These are phyloP conservation scores for Hypsopygia costalis DNA, from an alignment of 2,888 invertebrate species.

Conservation along the genomic window DNA sequence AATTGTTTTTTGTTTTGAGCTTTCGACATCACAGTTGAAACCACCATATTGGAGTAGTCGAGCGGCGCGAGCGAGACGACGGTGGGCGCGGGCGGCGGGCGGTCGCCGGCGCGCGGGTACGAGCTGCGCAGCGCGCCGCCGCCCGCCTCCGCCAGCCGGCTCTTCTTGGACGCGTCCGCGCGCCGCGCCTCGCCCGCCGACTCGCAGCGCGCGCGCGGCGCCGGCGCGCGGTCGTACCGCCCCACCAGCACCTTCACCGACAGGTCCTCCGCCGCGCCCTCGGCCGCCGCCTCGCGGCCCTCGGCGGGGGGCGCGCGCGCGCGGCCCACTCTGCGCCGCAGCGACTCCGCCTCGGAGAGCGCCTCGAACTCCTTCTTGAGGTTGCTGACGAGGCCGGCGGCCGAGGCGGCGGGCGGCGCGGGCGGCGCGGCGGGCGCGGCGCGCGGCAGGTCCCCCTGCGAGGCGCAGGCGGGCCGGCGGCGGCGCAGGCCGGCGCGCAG, in stretches of 20 bases:
- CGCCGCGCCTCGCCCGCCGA: slow-evolving; percentile 32
- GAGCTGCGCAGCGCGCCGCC: slow-evolving; percentile 30
- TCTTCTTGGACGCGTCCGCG: slow-evolving; percentile 40
- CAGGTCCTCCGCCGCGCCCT: slow-evolving; percentile 83
- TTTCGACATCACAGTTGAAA: slow-evolving; percentile 85
- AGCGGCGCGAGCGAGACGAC: slow-evolving; percentile 57
- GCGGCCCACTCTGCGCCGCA: slow-evolving; percentile 27
- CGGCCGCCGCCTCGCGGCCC: slow-evolving; percentile 80
- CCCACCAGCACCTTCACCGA: slow-evolving; percentile 84
- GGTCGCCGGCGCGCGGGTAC: slow-evolving; percentile 34
- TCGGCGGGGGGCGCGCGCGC: slow-evolving; percentile 13
- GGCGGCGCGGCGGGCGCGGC: slow-evolving; percentile 30
- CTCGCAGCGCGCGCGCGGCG: slow-evolving; percentile 37
- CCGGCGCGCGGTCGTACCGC: slow-evolving; percentile 73
- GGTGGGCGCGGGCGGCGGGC: slow-evolving; percentile 61
- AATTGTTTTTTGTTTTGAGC: slow-evolving; percentile 89
- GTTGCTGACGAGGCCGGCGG: slow-evolving; percentile 89
- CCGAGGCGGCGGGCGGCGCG: slow-evolving; percentile 31
- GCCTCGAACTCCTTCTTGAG: slow-evolving; percentile 95
- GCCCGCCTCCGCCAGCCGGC: slow-evolving; percentile 30
- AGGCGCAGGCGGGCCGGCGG: slow-evolving; percentile 58
- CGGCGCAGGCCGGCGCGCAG: slow-evolving; percentile 63
- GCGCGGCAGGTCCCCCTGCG: slow-evolving; percentile 65
- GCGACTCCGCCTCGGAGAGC: slow-evolving; percentile 44
- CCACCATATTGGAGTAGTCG: slow-evolving; percentile 80